A percentile compares a stretch with the other conserved stretches of the same genome.
These are phyloP conservation scores for Synergus itoensis DNA, from an alignment of 2,888 invertebrate genomes.

Conservation along the genomic window DNA sequence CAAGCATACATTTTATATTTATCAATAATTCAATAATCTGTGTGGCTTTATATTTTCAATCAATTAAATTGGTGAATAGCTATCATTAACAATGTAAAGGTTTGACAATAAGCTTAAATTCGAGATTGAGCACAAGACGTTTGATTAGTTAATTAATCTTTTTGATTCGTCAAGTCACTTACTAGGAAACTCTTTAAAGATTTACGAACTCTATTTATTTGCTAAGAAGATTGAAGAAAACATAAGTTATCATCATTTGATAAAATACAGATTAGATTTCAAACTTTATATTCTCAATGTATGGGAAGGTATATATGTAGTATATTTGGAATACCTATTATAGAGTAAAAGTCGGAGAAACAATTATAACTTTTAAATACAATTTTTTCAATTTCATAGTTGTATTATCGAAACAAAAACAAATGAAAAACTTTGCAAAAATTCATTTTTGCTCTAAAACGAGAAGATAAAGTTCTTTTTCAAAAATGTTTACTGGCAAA, in stretches of 20 bases:
- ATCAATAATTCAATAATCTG: not conserved
- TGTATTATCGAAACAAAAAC: not conserved
- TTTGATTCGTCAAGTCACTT: slow-evolving; percentile 1
- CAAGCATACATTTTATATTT: not conserved
- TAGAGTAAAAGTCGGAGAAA: not conserved
- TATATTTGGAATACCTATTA: not conserved
- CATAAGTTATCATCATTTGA: not conserved
- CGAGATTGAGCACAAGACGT: not conserved
- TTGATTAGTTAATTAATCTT: slow-evolving; percentile 20
- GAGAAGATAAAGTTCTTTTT: too few species aligned
- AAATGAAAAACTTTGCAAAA: not conserved
- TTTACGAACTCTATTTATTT: slow-evolving; percentile 9
- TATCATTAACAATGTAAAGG: slow-evolving; percentile 19
- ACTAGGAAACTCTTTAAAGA: not conserved
- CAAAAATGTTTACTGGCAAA: not conserved
- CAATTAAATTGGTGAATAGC: slow-evolving; percentile 21
- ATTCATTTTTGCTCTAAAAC: not conserved
- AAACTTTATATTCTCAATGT: too few species aligned
- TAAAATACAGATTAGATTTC: not conserved
- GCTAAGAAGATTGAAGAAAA: not conserved
- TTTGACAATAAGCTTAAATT: slow-evolving; percentile 33
- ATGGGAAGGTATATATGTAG: not conserved
- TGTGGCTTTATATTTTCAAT: not conserved
- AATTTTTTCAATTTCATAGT: not conserved
- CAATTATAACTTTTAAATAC: not conserved